A percentile compares a stretch with the other conserved stretches of the same genome.
phyloP scores from a whole-genome alignment of 1,140 invertebrate genomes.

The Galendromus occidentalis region DNA sequence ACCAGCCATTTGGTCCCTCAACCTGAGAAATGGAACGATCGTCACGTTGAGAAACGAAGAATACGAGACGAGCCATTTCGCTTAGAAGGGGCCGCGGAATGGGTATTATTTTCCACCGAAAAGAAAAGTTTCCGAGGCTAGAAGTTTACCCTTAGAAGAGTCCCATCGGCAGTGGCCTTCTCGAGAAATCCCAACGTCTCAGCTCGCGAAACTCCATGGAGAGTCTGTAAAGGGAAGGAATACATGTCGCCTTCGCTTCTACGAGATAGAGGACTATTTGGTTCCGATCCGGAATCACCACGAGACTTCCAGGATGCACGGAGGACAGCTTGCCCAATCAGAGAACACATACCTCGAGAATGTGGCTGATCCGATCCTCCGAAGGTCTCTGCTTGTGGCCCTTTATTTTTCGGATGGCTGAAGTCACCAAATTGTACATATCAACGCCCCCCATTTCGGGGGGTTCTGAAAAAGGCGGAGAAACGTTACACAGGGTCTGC shows the following conservation, averaged over 20 bases:
- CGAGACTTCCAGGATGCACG: too few relatives aligned
- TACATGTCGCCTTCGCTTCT: too few relatives aligned
- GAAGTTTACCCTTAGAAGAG: not conserved
- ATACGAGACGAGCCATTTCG: too few relatives aligned
- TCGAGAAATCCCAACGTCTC: not conserved
- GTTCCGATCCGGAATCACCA: too few relatives aligned
- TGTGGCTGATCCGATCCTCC: not conserved
- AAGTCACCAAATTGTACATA: not conserved
- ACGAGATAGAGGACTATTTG: too few relatives aligned
- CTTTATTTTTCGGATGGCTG: constrained; percentile 1
- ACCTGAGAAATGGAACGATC: too few relatives aligned
- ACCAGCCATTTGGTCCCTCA: not conserved
- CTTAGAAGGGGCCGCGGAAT: too few relatives aligned
- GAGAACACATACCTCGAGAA: not conserved
- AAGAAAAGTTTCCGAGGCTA: too few relatives aligned
- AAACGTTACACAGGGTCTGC: too few relatives aligned
- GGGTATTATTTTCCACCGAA: too few relatives aligned
- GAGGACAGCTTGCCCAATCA: too few relatives aligned
- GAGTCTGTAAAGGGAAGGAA: not conserved
- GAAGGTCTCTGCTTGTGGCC: constrained; percentile 8
- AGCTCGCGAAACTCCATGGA: not conserved
- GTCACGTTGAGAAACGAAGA: too few relatives aligned
- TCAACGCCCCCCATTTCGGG: constrained; percentile 4
- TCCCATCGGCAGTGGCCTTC: not conserved
- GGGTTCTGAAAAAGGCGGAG: not conserved